A percentile compares a stretch with the other conserved stretches of the same genome.
Conservation (phyloP, 1,140 invertebrate species). For the Drosophila prosaltans region DNA sequence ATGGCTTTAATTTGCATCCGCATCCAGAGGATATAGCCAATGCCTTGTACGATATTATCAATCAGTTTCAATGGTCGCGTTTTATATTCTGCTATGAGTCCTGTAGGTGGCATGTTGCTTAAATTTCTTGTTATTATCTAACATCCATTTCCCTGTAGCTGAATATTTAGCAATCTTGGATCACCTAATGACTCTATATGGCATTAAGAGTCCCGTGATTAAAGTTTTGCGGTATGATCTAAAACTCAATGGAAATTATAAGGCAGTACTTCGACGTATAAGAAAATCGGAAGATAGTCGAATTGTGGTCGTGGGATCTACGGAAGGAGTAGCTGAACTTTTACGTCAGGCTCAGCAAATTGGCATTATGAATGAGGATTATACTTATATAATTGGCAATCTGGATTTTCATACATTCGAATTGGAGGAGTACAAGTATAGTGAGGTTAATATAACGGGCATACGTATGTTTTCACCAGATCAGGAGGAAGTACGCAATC, state of each 20-base stretch:
- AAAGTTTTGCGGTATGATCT: conserved; percentile 85
- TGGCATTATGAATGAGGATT: conserved; percentile 90
- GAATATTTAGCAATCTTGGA: conserved; percentile 88
- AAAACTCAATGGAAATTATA: conserved; percentile 82
- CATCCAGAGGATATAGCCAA: conserved; percentile 88
- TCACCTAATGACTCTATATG: conserved; percentile 89
- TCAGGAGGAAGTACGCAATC: conserved; percentile 61
- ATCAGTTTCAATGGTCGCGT: conserved; percentile 90
- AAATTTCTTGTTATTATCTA: background rate
- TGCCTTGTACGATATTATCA: conserved; percentile 90
- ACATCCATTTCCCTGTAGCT: conserved; percentile 56
- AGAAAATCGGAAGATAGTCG: conserved; percentile 87
- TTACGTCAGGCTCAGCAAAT: conserved; percentile 91
- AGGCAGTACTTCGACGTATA: conserved; percentile 83
- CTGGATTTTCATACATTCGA: conserved; percentile 92
- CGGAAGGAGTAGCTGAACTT: conserved; percentile 86
- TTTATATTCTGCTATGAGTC: conserved; percentile 95
- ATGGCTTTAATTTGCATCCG: conserved; percentile 92
- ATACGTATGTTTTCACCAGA: conserved; percentile 88
- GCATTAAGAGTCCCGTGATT: conserved; percentile 84
- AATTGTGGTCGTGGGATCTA: conserved; percentile 91
- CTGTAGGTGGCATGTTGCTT: conserved; percentile 26
- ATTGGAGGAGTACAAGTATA: conserved; percentile 91
- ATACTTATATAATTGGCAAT: conserved; percentile 91
- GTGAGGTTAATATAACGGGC: conserved; percentile 92